These are phyloP conservation scores for Sphaeridia pumilis DNA, from an alignment of 2,888 invertebrate genomes.

Conservation along the genomic window DNA sequence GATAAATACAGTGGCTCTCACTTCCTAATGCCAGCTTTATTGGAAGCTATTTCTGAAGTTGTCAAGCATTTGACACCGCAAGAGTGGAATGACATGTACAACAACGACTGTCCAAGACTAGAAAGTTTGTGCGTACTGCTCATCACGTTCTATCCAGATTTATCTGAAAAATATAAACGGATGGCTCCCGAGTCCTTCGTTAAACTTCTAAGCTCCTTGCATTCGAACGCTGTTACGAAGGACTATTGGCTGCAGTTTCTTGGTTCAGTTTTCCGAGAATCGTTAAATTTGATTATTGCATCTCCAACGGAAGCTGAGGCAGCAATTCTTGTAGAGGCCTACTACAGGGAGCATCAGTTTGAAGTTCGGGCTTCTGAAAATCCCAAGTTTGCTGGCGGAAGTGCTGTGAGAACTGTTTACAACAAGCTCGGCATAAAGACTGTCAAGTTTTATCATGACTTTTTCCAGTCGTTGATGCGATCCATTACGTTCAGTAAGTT, in stretches of 20 bases:
- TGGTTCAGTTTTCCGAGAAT: conserved; percentile 27
- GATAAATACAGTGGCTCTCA: conserved; percentile 28
- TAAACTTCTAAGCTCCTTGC: conserved; percentile 19
- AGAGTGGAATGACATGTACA: conserved; percentile 11
- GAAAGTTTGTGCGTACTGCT: conserved; percentile 22
- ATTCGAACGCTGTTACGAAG: not conserved
- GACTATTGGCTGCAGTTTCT: conserved; percentile 20
- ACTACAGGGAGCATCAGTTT: not conserved
- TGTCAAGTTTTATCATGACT: conserved; percentile 6
- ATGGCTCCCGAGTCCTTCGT: conserved; percentile 21
- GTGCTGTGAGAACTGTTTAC: not conserved
- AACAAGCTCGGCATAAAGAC: conserved; percentile 5
- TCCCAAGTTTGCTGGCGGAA: not conserved
- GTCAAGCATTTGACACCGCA: conserved; percentile 14
- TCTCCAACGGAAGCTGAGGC: conserved; percentile 29
- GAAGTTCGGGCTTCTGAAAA: not conserved
- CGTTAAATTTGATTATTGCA: conserved; percentile 26
- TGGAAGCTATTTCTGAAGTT: conserved; percentile 25
- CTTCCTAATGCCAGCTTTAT: conserved; percentile 23
- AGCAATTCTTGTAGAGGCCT: conserved; percentile 28
- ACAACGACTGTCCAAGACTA: conserved; percentile 17
- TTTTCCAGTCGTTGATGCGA: not conserved
- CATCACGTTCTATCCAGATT: conserved; percentile 24
- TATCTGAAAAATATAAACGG: conserved; percentile 18
- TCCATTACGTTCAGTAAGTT: no score